Evolutionary conservation across 2,797 vertebrate genomes (phyloP), one percentile per base, ranked within the genome.

Genomic region (Tokudaia muenninki): DNA sequence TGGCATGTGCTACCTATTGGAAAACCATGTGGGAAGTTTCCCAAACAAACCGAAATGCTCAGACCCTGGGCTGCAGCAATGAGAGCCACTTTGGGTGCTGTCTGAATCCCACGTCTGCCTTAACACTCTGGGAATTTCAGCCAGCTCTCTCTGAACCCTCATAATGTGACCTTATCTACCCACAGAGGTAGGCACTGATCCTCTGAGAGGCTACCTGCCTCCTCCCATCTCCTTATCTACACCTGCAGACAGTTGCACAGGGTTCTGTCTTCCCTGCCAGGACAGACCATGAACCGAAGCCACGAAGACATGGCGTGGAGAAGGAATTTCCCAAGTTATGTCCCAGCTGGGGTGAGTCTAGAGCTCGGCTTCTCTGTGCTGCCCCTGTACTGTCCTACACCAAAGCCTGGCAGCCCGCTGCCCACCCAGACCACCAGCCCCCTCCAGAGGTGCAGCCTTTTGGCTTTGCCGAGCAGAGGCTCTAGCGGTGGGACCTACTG

Each of bases 231-330:
- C 87, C 82, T 96, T 93, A 31, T 44, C 52, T 41, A 65, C 87
- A 72, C 93, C 94, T 88, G 57, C 55, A 59, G 59, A 94, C 57
- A 94, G 94, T 83, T 3, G 31, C 13, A 52, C 5, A 8, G 21
- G 12, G 13, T 13, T 37, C 26, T 44, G 26, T 59, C 26, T 13
- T 59, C 67, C 52, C 26, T 26, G 77, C 81, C 61, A 52, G 57
- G 63, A 80, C 57, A 75, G 95, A 26, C n/a, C 63, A 80, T 72
- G 95, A 97, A 91, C 97, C 44, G 63, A 67, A 97, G 94, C 94
- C 91, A 95, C 96, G 79, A 97, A 94, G 86, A 92, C 84, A 26
- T n/a, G 72, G 34, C 29, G 80, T 72, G 93, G 81, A 44, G 61
- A n/a, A 37, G 6, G 2, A n/a, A 34, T 19, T 44, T 83, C 61